These are phyloP conservation scores for Crypturellus undulatus DNA, from an alignment of 2,113 vertebrate species.

Conservation along the genomic window DNA sequence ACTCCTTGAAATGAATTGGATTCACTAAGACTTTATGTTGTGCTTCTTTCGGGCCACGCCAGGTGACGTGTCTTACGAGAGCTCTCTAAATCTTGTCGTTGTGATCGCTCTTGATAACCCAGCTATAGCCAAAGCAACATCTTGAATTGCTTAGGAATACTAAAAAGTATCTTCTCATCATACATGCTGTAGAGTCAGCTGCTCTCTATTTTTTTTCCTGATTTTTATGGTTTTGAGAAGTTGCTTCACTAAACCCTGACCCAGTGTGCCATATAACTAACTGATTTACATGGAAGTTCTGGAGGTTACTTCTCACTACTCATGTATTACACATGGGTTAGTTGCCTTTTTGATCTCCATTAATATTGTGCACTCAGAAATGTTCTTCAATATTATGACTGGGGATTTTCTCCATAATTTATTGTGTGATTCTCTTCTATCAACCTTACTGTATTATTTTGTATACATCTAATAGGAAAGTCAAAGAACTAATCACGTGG, in stretches of 20 bases:
- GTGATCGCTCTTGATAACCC: not conserved
- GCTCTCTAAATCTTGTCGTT: not conserved
- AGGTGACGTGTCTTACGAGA: not conserved
- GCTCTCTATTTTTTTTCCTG: not conserved
- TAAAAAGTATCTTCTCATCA: not conserved
- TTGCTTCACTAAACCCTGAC: conserved; percentile 60
- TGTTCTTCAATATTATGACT: conserved; percentile 42
- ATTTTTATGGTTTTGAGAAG: conserved; percentile 55
- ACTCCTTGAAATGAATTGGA: not conserved
- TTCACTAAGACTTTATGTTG: not conserved
- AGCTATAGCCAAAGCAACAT: not conserved
- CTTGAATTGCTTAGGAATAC: conserved; percentile 3
- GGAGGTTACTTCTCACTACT: conserved; percentile 58
- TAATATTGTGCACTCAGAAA: conserved; percentile 52
- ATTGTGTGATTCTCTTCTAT: not conserved
- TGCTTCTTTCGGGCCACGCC: not conserved
- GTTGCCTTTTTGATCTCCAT: conserved; percentile 61
- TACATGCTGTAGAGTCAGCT: conserved; percentile 15
- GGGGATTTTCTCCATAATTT: conserved; percentile 30
- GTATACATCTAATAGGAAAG: not conserved
- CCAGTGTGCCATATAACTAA: conserved; percentile 54
- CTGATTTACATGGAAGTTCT: conserved; percentile 68
- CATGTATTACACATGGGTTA: conserved; percentile 65
- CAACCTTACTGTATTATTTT: not conserved
- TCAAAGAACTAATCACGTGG: not conserved